Conservation (phyloP, 2,888 invertebrate species). For the Vesta saturnalis region DNA sequence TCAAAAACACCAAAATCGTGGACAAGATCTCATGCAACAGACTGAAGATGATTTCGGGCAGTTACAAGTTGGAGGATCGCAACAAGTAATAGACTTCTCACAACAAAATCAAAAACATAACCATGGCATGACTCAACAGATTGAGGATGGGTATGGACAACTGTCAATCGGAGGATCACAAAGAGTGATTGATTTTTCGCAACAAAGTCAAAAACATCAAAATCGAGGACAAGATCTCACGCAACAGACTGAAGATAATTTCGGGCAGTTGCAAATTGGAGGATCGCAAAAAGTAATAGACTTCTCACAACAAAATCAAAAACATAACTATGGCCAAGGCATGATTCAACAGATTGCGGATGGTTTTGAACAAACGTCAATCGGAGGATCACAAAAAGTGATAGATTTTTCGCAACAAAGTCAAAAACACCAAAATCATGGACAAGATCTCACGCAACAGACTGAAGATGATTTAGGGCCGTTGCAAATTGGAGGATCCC, state of each 20-base stretch:
- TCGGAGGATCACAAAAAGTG: neutral
- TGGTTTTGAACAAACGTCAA: neutral
- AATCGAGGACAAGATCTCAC: constrained; percentile 38
- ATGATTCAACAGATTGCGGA: constrained; percentile 49
- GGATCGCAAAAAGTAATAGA: neutral
- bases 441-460: constrained; percentile 42
- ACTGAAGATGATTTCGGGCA: constrained; percentile 15
- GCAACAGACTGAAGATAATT: constrained; percentile 27
- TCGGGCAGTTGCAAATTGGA: constrained; percentile 16
- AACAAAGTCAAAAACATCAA: constrained; percentile 34
- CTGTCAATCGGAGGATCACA: neutral
- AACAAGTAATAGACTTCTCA: neutral
- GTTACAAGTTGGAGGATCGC: constrained; percentile 10
- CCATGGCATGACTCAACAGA: constrained; percentile 42
- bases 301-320: neutral
- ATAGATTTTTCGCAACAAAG: too few relatives aligned
- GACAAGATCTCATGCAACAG: constrained; percentile 42
- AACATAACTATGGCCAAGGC: constrained; percentile 25
- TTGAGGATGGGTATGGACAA: constrained; percentile 42
- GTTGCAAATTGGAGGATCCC: constrained; percentile 10
- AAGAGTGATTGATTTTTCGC: too few relatives aligned
- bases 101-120: neutral
- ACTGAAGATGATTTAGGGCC: constrained; percentile 14
- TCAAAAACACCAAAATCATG: constrained; percentile 28
- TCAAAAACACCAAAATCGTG: constrained; percentile 27